Percentiles rank a stretch among this genome's conserved stretches.
phyloP scores from a whole-genome alignment of 2,797 vertebrate species.

The Acomys russatus region DNA sequence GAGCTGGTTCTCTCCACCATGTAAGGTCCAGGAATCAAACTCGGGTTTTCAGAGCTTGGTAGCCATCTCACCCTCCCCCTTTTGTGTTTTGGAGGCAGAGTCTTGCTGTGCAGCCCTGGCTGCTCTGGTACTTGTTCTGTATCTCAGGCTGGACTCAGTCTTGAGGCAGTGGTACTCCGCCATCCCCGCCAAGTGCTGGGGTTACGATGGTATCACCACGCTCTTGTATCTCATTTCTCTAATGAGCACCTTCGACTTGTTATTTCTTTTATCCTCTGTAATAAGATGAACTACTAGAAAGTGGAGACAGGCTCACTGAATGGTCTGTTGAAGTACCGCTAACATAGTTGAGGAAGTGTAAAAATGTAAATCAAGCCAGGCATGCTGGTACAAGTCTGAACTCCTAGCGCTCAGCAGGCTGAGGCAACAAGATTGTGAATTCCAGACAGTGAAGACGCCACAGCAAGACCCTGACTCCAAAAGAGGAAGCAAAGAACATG shows the following conservation, averaged over 20 bases:
- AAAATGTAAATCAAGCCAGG: background rate
- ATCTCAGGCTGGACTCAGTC: background rate
- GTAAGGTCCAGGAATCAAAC: background rate
- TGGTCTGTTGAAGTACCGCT: background rate
- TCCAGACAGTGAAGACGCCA: background rate
- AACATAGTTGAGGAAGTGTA: background rate
- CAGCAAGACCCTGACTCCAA: background rate
- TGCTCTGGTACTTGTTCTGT: background rate
- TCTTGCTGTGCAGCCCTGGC: background rate
- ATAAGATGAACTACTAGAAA: background rate
- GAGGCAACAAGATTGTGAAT: background rate
- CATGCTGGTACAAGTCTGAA: background rate
- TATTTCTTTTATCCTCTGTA: background rate
- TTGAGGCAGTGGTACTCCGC: background rate
- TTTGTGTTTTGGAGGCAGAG: background rate
- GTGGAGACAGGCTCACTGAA: background rate
- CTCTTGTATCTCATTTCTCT: background rate
- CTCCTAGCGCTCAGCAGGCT: background rate
- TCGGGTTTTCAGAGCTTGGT: background rate
- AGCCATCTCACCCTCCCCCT: background rate
- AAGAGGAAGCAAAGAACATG: background rate
- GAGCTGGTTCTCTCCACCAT: background rate
- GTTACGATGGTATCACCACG: background rate
- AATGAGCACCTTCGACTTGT: background rate
- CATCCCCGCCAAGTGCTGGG: background rate